These are phyloP conservation scores for Distichodus sexfasciatus DNA, from an alignment of 2,797 vertebrate species.

Conservation along the genomic window DNA sequence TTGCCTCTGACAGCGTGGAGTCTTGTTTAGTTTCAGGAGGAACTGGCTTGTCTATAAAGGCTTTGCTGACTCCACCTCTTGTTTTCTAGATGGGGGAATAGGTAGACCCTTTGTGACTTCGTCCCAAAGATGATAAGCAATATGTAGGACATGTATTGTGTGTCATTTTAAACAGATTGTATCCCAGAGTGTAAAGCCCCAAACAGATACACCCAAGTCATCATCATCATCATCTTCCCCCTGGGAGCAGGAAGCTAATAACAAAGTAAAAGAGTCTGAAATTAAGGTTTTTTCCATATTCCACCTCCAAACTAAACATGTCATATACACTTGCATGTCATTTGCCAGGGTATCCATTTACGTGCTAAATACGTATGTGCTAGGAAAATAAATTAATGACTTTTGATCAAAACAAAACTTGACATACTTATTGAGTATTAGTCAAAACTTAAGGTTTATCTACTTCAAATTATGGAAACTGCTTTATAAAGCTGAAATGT, in stretches of 20 bases:
- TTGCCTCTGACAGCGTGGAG: background rate
- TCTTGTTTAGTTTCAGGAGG: background rate
- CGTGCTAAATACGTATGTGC: no score
- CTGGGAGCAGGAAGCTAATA: background rate
- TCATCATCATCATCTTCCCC: background rate
- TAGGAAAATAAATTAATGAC: no score
- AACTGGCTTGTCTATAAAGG: slow-evolving; percentile 41
- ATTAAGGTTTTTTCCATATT: no score
- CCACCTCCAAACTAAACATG: no score
- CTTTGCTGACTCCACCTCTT: slow-evolving; percentile 36
- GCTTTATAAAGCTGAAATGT: no score
- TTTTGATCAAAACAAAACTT: no score
- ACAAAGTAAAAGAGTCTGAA: slow-evolving; percentile 2
- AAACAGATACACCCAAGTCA: slow-evolving; percentile 1
- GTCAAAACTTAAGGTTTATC: no score
- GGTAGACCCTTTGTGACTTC: background rate
- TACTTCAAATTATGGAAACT: no score
- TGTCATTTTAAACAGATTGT: background rate
- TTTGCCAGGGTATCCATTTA: no score
- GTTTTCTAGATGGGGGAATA: slow-evolving; percentile 4
- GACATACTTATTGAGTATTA: no score
- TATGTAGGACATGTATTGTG: slow-evolving; percentile 16
- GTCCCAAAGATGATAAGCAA: background rate
- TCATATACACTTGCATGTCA: no score
- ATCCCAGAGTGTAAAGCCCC: background rate